Evolutionary conservation across 2,113 vertebrate genomes (phyloP).

Genomic region (Phaethon lepturus): DNA sequence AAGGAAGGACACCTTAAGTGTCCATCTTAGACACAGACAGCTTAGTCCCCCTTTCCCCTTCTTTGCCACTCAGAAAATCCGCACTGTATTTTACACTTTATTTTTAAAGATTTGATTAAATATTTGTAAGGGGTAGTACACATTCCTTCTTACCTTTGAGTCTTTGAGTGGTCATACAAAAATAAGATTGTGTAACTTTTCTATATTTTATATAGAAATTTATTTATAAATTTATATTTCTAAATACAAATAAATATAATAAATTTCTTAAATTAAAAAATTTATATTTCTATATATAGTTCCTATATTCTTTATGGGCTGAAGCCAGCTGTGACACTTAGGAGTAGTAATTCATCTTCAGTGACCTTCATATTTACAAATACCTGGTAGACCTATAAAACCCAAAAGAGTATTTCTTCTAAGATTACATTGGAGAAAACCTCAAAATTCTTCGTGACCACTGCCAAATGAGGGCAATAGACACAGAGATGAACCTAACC

Average conservation of each 20-base stretch:
- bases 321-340: neutral
- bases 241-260: too few relatives aligned
- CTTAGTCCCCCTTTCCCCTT: neutral
- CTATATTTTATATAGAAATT: neutral
- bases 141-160: neutral
- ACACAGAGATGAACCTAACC: neutral
- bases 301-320: neutral
- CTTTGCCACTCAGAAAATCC: neutral
- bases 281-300: neutral
- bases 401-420: neutral
- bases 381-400: slow-evolving; percentile 34
- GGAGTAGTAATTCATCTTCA: slow-evolving; percentile 34
- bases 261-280: too few relatives aligned
- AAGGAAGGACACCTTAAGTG: neutral
- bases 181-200: slow-evolving; percentile 6
- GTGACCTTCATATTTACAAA: slow-evolving; percentile 6
- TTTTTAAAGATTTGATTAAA: neutral
- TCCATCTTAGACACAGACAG: neutral
- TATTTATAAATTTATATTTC: too few relatives aligned
- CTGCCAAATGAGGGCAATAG: neutral
- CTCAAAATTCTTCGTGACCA: accelerated
- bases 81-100: neutral
- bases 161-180: neutral
- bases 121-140: neutral
- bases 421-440: neutral